Evolutionary conservation across 2,888 invertebrate genomes (phyloP), one percentile per base, ranked within the genome.

Genomic region (Lasiommata megera): DNA sequence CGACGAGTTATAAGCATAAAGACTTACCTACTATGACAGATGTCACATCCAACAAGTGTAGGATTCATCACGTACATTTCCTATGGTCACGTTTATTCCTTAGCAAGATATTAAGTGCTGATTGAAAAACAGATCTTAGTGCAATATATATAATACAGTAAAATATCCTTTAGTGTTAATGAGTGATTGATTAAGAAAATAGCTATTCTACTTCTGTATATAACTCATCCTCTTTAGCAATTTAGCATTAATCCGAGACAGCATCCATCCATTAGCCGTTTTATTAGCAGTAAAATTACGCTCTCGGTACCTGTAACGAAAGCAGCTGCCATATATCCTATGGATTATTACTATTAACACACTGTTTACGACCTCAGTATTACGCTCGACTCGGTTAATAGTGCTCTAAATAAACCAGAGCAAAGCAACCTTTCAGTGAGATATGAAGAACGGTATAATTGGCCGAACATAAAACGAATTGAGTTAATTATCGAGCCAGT

Each of bases 211-310:
- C 29, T 31, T 29, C 29, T 31, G 46, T 29, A 5, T 31, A 28
- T 38, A 38, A 51, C 12, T 38, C 37, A 38, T 38, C 14, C 37
- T 37, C 50, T 38, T 51, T 29, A 51, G 14, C 38, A 18, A 14
- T 38, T 38, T 51, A 28, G 37, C 50, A 28, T 38, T 51, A 11
- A 38, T 16, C 44, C 12, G 12, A 38, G 37, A 61, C 66, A 61
- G 58, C 62, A 66, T n/a, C 64, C 64, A 71, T 70, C 66, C 67
- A 69, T 69, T 70, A 69, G 65, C 67, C 62, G 65, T 69, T 76
- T 70, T 66, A 74, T 72, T 70, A 74, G 55, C 64, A 63, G 68
- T 68, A 69, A 72, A 74, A 72, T 74, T 71, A 68, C 68, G 63
- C 63, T 67, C 61, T 48, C 54, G 36, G 51, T 54, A 53, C 57